These are phyloP conservation scores for Vespertilio murinus DNA, from an alignment of 2,797 vertebrate genomes.

Conservation along the genomic window DNA sequence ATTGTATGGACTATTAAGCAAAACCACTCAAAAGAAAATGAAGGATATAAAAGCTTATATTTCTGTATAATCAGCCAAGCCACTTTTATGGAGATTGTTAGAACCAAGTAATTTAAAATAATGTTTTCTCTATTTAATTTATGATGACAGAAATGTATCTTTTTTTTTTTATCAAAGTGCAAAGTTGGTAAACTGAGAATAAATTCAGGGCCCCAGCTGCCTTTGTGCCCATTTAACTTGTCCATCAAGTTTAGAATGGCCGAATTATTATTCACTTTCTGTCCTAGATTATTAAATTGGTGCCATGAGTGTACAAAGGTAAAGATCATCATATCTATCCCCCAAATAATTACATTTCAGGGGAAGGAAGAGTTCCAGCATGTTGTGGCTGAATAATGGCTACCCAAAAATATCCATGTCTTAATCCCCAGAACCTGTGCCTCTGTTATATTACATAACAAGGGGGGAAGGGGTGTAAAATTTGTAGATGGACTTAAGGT, in stretches of 20 bases:
- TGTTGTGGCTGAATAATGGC: not conserved
- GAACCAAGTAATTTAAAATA: slow-evolving; percentile 32
- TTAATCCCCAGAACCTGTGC: not conserved
- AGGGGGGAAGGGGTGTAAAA: not conserved
- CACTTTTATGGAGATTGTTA: slow-evolving; percentile 39
- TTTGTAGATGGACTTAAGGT: not conserved
- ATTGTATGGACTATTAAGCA: slow-evolving; percentile 37
- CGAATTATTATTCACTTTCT: slow-evolving; percentile 36
- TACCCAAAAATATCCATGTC: not conserved
- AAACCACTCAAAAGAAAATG: slow-evolving; percentile 47
- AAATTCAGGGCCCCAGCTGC: not conserved
- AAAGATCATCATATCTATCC: not conserved
- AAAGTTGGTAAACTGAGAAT: not conserved
- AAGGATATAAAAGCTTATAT: slow-evolving; percentile 57
- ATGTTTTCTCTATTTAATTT: slow-evolving; percentile 34
- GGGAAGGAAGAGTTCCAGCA: not conserved
- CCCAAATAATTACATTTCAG: not conserved
- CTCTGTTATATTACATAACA: too few species aligned
- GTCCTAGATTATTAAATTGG: not conserved
- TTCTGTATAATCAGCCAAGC: slow-evolving; percentile 57
- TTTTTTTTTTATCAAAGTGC: not conserved
- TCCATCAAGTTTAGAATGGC: not conserved
- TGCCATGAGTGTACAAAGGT: not conserved
- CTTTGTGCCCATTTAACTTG: not conserved
- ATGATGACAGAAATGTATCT: slow-evolving; percentile 26